Base-by-base conservation (phyloP, 2,797 vertebrate species). In the Falco naumanni region DNA sequence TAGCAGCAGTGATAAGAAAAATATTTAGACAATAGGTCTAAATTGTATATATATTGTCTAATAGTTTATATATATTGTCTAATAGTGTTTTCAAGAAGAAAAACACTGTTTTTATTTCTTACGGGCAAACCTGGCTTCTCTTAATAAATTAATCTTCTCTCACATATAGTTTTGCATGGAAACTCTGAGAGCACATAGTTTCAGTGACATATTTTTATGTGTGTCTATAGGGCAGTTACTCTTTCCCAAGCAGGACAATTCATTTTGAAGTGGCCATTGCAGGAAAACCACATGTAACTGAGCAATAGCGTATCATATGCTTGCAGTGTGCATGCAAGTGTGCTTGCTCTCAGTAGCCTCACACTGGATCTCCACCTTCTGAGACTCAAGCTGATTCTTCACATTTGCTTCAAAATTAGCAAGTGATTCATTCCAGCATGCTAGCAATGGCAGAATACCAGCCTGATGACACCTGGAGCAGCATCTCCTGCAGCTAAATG, bases 381-480 rank as follows among this genome's bases (percentile, higher is more conserved):
- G 54, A 82, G 89, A 74, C 16, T 16, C 59, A 50, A 82, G 60
- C 51, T 70, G 75, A 28, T 84, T 76, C 69, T 77, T 61, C 33
- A 24, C 17, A 45, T 75, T 80, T 76, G 5, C n/a, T 94, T 81
- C 78, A 91, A 91, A 96, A 94, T 90, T 80, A 92, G 43, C 43
- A 84, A 79, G 31, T 66, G 43, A 80, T 89, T 91, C 64, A 86
- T 93, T 87, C 37, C 59, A 59, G 33, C 22, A 7, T 29, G 39
- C 37, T 88, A 74, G 41, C 24, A 64, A 21, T 51, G 72, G 43
- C 57, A 87, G 56, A 79, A 79, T 47, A 91, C 28, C 31, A 95
- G 17, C 37, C 57, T 19, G 59, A 83, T 61, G 68, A 63, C 47
- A 51, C 41, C 10, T 57, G 64, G 13, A 91, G 34, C 53, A 68